A percentile compares a stretch with the other conserved stretches of the same genome.
Conservation (phyloP, 2,888 invertebrate species). For the Agrochola lota region DNA sequence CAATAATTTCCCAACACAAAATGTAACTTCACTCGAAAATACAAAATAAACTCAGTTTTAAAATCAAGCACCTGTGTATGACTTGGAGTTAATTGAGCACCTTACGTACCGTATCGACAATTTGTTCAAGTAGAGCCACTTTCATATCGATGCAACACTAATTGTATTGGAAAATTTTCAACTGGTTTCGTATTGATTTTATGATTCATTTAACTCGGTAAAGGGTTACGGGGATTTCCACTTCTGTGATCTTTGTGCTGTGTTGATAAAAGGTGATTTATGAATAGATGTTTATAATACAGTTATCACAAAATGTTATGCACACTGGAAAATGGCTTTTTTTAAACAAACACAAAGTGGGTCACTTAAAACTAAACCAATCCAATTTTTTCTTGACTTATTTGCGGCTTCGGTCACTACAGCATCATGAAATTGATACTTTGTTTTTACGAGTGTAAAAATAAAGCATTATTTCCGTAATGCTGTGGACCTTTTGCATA, state of each 20-base stretch:
- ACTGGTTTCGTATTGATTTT: conserved; percentile 51
- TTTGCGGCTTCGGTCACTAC: not conserved
- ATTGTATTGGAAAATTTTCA: conserved; percentile 61
- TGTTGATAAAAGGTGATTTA: not conserved
- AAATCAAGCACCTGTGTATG: conserved; percentile 68
- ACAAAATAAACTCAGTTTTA: conserved; percentile 45
- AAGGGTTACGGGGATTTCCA: conserved; percentile 7
- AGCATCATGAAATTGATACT: not conserved
- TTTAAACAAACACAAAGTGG: not conserved
- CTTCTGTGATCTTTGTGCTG: conserved; percentile 17
- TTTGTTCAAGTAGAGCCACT: conserved; percentile 62
- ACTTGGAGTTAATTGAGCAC: conserved; percentile 72
- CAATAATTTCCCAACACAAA: conserved; percentile 17
- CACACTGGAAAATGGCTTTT: not conserved
- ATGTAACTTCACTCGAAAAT: conserved; percentile 34
- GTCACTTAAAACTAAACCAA: not conserved
- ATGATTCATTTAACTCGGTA: conserved; percentile 35
- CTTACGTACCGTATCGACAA: conserved; percentile 56
- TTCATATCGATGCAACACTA: conserved; percentile 55
- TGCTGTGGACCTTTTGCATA: no score
- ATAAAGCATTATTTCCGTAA: no score
- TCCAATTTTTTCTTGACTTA: not conserved
- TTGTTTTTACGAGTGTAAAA: no score
- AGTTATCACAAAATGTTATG: not conserved
- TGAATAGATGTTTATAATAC: not conserved